Conservation (phyloP, 2,888 invertebrate species). For the Muscina levida region DNA sequence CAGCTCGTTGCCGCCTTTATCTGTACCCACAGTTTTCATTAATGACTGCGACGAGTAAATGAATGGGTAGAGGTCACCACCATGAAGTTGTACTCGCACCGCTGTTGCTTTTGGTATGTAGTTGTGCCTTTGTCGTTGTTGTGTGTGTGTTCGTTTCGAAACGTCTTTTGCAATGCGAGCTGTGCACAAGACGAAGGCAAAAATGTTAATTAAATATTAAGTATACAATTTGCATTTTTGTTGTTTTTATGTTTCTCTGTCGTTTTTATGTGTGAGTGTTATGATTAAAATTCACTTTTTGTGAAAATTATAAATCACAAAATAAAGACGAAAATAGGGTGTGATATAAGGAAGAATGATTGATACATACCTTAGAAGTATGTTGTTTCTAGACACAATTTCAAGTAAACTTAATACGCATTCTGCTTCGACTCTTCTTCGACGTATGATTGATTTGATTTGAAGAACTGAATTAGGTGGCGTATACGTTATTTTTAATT, state of each 20-base stretch:
- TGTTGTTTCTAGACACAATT: no score
- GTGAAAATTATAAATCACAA: constrained; percentile 23
- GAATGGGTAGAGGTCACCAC: no score
- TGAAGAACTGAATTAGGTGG: no score
- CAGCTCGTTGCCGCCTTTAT: no score
- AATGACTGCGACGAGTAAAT: no score
- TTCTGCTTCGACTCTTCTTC: no score
- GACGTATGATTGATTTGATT: no score
- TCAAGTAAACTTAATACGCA: no score
- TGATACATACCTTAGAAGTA: not conserved
- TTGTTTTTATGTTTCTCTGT: not conserved
- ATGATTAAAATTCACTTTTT: constrained; percentile 30
- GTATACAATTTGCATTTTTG: constrained; percentile 35
- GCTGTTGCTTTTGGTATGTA: not conserved
- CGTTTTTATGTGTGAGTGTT: not conserved
- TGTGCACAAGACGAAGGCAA: not conserved
- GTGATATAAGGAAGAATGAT: not conserved
- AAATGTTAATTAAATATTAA: constrained; percentile 52
- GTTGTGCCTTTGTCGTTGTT: not conserved
- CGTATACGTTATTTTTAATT: no score
- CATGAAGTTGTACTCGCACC: no score
- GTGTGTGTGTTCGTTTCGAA: not conserved
- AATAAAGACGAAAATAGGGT: not conserved
- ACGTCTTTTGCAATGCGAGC: no score
- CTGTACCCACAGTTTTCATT: no score